Conservation (phyloP, 2,113 vertebrate species). For the Oostethus manadensis region DNA sequence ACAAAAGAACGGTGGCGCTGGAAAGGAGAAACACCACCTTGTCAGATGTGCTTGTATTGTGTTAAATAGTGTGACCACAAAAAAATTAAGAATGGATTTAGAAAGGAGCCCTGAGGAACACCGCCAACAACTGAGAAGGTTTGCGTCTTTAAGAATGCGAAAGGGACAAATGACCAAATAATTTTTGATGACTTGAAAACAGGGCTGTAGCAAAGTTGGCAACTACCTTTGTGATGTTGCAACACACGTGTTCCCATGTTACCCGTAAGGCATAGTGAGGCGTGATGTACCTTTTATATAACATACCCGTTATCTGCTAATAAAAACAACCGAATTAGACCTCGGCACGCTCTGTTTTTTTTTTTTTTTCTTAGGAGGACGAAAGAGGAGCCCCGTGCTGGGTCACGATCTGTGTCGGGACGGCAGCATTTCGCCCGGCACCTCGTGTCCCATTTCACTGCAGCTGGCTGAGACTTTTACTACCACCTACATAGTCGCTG, state of each 20-base stretch:
- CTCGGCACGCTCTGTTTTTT: constrained; percentile 23
- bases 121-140: background rate
- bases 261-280: background rate
- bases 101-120: background rate
- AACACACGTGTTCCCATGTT: background rate
- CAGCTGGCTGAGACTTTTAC: constrained; percentile 50
- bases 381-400: constrained; percentile 41
- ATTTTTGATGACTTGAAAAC: no score
- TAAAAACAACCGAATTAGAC: constrained; percentile 16
- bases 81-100: no score
- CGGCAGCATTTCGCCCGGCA: background rate
- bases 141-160: no score
- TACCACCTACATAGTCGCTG: constrained; percentile 10
- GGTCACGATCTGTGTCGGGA: constrained; percentile 24
- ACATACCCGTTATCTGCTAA: constrained; percentile 14
- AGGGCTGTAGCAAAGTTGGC: no score
- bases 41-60: no score
- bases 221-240: background rate
- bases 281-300: background rate
- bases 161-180: no score
- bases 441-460: constrained; percentile 40
- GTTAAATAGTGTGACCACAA: no score
- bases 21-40: no score
- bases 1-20: no score
- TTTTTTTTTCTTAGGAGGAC: constrained; percentile 10